Percentiles rank a stretch among this genome's conserved stretches.
phyloP scores from a whole-genome alignment of 2,888 invertebrate species.

The Caradrina clavipalpis region DNA sequence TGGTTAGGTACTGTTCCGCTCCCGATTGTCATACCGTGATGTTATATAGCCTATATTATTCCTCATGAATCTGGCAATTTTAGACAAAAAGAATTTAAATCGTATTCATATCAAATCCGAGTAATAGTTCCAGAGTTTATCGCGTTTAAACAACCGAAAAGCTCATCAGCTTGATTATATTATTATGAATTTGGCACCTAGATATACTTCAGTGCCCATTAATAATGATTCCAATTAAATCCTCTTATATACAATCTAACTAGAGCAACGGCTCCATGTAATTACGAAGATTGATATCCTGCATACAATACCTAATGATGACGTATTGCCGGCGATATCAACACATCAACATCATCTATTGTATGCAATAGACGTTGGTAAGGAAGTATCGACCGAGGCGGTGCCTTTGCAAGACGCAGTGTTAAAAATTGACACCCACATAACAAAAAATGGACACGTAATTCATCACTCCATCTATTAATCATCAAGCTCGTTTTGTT shows the following conservation, averaged over 20 bases:
- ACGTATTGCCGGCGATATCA: slow-evolving; percentile 22
- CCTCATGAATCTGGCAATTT: too few species aligned
- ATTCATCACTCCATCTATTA: slow-evolving; percentile 50
- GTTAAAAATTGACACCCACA: slow-evolving; percentile 22
- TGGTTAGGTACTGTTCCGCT: too few species aligned
- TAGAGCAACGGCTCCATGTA: neutral
- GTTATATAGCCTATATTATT: too few species aligned
- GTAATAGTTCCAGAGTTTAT: too few species aligned
- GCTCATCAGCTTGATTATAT: too few species aligned
- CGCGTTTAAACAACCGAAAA: too few species aligned
- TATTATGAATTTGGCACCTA: too few species aligned
- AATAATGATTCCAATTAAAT: too few species aligned
- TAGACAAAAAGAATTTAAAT: too few species aligned
- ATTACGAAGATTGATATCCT: slow-evolving; percentile 8
- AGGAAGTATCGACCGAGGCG: neutral
- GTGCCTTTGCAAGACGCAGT: slow-evolving; percentile 23
- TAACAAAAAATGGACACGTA: slow-evolving; percentile 43
- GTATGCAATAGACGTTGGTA: slow-evolving; percentile 12
- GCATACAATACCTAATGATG: slow-evolving; percentile 29
- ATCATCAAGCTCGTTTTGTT: slow-evolving; percentile 42
- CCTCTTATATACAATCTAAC: neutral
- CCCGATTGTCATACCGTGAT: too few species aligned
- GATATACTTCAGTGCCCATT: too few species aligned
- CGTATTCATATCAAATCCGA: too few species aligned
- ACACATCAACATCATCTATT: neutral